A percentile compares a stretch with the other conserved stretches of the same genome.
Conservation (phyloP, 2,797 vertebrate genomes). For the Melanotaenia maccullochi region DNA sequence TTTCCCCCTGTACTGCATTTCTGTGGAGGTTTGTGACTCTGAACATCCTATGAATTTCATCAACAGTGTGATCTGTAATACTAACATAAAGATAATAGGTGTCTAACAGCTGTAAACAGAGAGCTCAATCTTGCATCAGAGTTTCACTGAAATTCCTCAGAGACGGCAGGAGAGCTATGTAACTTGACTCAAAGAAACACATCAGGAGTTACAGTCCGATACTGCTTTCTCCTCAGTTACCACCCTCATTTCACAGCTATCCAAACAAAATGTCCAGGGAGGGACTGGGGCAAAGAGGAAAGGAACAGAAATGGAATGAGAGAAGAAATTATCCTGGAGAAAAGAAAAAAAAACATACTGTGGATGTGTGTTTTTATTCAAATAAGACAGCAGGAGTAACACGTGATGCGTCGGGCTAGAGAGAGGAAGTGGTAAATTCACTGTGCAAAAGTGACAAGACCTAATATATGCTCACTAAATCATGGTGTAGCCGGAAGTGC, state of each 20-base stretch:
- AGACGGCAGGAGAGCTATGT: slow-evolving; percentile 32
- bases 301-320: slow-evolving; percentile 18
- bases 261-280: slow-evolving; percentile 63
- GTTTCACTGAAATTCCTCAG: slow-evolving; percentile 46
- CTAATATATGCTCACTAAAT: slow-evolving; percentile 66
- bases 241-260: slow-evolving; percentile 62
- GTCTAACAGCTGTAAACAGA: slow-evolving; percentile 2
- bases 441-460: slow-evolving; percentile 53
- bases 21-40: background rate
- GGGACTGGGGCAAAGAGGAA: background rate
- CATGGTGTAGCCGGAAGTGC: slow-evolving; percentile 61
- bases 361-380: slow-evolving; percentile 23
- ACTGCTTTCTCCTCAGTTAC: slow-evolving; percentile 65
- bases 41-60: background rate
- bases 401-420: slow-evolving; percentile 39
- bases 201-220: slow-evolving; percentile 51
- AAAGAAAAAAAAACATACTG: background rate
- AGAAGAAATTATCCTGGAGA: slow-evolving; percentile 11
- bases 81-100: slow-evolving; percentile 23
- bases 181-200: slow-evolving; percentile 31
- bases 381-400: slow-evolving; percentile 26
- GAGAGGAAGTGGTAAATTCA: slow-evolving; percentile 41
- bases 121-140: slow-evolving; percentile 9
- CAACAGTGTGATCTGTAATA: slow-evolving; percentile 10
- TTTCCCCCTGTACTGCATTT: background rate